Base-by-base conservation (phyloP, 2,888 invertebrate genomes). In the Deroplatys truncata region DNA sequence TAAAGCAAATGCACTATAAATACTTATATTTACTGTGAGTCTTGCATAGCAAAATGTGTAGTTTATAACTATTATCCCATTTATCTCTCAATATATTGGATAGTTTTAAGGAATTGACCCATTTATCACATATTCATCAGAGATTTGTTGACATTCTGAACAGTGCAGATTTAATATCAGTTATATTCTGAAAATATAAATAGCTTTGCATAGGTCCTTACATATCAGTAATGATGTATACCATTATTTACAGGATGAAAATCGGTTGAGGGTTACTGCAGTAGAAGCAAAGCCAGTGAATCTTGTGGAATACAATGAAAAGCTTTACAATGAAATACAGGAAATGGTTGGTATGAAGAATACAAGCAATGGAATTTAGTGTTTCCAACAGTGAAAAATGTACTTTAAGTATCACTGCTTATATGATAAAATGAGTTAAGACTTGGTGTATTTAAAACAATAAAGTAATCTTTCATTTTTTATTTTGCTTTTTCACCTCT, bases 201-300 rank as follows among this genome's bases (percentile, higher is more conserved):
- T 35, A 9, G 7, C 1, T 5, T 35, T 35, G 7, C 9, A 35
- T 5, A 4, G 5, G 31, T 31, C 31, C 31, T 31, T 35, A 8
- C 43, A 31, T 31, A 31, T 31, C 31, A 43, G 1, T 43, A 43
- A 43, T 43, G 43, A 1, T 43, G 1, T 10, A 43, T 43, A 13
- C 43, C 3, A 13, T 13, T 43, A 84, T 28, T 94, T 94, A 35
- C 93, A 98, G 97, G 98, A 98, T 93, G 98, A 98, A 93, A 95
- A 95, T 82, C 95, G 98, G 84, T 93, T 98, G 91, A 98, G 97
- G 94, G 96, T 97, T 0, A 96, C 96, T 0, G 96, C 97, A 20
- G 94, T 97, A 91, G 95, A 94, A 88, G 96, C 96, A 0, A 94
- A 95, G 20, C 96, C 97, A 0, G 93, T 98, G 0, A 97, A 98